phyloP scores from a whole-genome alignment of 64 coral and sea anemone genomes.

The Dendrophyllia cribrosa region DNA sequence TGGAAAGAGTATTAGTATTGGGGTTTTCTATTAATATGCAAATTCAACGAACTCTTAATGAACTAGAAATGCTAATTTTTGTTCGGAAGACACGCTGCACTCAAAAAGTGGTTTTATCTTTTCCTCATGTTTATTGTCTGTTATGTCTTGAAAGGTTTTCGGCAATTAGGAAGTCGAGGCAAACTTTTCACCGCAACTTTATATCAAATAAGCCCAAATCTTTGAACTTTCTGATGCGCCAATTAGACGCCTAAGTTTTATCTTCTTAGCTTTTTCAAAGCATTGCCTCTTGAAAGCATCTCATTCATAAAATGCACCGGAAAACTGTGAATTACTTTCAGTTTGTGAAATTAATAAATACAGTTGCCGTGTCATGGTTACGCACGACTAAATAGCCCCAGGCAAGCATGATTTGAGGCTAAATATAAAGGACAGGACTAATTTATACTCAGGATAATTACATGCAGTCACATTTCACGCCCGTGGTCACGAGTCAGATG shows the following conservation, averaged over 20 bases:
- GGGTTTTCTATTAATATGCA: slow-evolving; percentile 34
- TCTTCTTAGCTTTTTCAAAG: not conserved
- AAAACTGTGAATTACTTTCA: slow-evolving; percentile 16
- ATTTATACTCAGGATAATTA: not conserved
- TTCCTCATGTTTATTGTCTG: not conserved
- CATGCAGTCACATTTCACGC: not conserved
- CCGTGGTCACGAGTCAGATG: not conserved
- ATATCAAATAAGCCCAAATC: not conserved
- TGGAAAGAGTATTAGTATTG: slow-evolving; percentile 37
- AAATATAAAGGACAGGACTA: not conserved
- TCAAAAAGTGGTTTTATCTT: not conserved
- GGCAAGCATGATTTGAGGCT: not conserved
- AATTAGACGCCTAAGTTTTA: not conserved
- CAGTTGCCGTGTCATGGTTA: slow-evolving; percentile 6
- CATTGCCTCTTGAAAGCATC: not conserved
- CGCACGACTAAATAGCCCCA: not conserved
- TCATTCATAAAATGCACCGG: not conserved
- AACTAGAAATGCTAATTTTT: slow-evolving; percentile 41
- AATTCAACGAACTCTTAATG: slow-evolving; percentile 53
- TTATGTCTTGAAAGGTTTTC: not conserved
- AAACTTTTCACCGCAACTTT: not conserved
- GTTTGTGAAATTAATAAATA: not conserved
- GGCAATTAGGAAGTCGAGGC: not conserved
- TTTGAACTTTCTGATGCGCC: not conserved
- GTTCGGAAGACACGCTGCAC: not conserved